Evolutionary conservation across 2,797 vertebrate species (phyloP).

Genomic region (Enteromius afrohamiltoni): DNA sequence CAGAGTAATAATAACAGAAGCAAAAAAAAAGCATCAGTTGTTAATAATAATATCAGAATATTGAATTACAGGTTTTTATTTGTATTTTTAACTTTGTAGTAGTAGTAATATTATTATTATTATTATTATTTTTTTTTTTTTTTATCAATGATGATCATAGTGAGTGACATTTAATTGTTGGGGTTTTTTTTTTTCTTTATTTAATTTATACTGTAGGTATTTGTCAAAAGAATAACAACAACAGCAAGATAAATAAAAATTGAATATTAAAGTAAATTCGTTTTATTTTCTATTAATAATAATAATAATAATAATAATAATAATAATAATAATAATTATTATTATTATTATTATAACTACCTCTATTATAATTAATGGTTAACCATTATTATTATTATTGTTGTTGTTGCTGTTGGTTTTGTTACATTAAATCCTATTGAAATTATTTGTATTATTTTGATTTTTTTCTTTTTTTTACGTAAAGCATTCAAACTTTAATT

Average conservation of each 20-base stretch:
- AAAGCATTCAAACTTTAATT: background rate
- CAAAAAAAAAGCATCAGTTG: no score
- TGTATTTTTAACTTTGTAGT: background rate
- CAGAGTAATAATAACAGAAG: background rate
- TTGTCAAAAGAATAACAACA: background rate
- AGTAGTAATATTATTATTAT: no score
- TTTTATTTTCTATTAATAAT: background rate
- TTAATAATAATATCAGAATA: background rate
- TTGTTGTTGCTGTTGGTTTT: background rate
- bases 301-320: background rate
- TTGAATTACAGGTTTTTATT: background rate
- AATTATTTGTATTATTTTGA: background rate
- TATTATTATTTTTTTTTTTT: no score
- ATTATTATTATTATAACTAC: no score
- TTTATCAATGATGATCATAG: no score
- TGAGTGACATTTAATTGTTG: background rate
- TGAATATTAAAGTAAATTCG: background rate
- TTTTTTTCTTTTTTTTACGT: background rate
- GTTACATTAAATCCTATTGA: background rate
- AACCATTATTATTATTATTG: no score
- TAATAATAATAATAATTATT: no score
- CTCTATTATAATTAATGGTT: background rate
- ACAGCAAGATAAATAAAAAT: background rate
- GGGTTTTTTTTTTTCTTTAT: no score
- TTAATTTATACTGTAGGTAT: background rate